Conservation (phyloP, 2,797 vertebrate genomes). For the Chromis chromis region DNA sequence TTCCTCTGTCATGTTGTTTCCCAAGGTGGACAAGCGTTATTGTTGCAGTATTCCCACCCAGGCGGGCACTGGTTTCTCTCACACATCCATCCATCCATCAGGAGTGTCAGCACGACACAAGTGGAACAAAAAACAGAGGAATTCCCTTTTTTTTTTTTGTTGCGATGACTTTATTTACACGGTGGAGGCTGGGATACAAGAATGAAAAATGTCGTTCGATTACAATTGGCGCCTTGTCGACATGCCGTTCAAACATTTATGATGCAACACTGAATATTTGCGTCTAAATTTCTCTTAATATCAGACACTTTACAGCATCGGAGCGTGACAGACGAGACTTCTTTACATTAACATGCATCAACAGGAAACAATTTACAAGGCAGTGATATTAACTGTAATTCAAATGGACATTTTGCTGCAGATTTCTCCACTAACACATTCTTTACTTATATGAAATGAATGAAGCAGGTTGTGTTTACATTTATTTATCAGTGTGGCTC, state of each 20-base stretch:
- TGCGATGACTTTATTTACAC: conserved; percentile 77
- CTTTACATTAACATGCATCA: conserved; percentile 60
- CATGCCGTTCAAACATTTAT: conserved; percentile 71
- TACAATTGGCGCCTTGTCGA: conserved; percentile 51
- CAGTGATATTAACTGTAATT: conserved; percentile 55
- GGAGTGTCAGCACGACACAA: conserved; percentile 68
- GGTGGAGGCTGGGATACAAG: conserved; percentile 43
- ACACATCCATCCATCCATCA: conserved; percentile 68
- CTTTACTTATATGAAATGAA: conserved; percentile 34
- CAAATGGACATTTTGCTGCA: conserved; percentile 27
- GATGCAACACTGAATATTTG: conserved; percentile 55
- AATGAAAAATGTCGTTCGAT: conserved; percentile 45
- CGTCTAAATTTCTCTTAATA: conserved; percentile 51
- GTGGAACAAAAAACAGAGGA: conserved; percentile 62
- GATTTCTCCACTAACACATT: conserved; percentile 16
- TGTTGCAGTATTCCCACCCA: conserved; percentile 78
- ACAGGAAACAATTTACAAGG: conserved; percentile 56
- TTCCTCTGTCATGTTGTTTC: conserved; percentile 76
- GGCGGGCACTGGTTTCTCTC: conserved; percentile 49
- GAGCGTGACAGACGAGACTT: conserved; percentile 34
- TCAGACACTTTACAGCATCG: conserved; percentile 26
- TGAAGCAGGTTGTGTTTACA: conserved; percentile 31
- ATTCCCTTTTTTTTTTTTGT: conserved; percentile 65
- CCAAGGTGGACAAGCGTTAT: conserved; percentile 68
- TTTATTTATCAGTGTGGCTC: conserved; percentile 33